Conservation (phyloP, 1,140 invertebrate genomes). For the Penaeus indicus region DNA sequence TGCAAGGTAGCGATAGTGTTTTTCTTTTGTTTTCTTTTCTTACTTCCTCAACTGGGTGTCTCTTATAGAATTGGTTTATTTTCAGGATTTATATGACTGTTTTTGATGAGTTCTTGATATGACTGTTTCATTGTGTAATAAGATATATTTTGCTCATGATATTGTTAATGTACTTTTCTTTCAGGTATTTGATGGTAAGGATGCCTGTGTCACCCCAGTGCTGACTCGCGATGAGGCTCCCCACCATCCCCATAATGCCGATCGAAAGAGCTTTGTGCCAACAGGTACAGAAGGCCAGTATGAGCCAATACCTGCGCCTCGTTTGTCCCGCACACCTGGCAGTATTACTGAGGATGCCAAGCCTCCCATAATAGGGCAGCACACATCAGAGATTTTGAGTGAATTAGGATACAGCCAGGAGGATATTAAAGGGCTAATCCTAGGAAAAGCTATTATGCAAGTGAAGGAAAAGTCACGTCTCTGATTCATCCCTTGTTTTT, state of each 20-base stretch:
- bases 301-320: constrained; percentile 80
- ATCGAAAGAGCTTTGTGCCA: constrained; percentile 74
- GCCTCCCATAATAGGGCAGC: constrained; percentile 74
- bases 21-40: neutral
- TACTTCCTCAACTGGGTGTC: neutral
- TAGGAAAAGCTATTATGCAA: neutral
- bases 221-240: constrained; percentile 82
- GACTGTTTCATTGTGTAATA: too few species aligned
- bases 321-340: constrained; percentile 79
- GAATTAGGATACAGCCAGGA: constrained; percentile 72
- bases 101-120: neutral
- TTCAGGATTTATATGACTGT: too few species aligned
- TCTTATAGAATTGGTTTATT: too few species aligned
- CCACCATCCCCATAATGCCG: constrained; percentile 76
- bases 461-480: constrained; percentile 28
- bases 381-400: constrained; percentile 76
- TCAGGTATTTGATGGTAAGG: constrained; percentile 80
- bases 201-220: constrained; percentile 97
- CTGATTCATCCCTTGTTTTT: constrained; percentile 9
- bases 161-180: constrained; percentile 62
- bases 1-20: constrained; percentile 39
- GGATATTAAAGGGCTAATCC: constrained; percentile 14
- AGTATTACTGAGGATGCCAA: constrained; percentile 68
- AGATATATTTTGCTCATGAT: neutral
- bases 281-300: constrained; percentile 70